Conservation (phyloP, 2,888 invertebrate genomes). For the Cryptus armator region DNA sequence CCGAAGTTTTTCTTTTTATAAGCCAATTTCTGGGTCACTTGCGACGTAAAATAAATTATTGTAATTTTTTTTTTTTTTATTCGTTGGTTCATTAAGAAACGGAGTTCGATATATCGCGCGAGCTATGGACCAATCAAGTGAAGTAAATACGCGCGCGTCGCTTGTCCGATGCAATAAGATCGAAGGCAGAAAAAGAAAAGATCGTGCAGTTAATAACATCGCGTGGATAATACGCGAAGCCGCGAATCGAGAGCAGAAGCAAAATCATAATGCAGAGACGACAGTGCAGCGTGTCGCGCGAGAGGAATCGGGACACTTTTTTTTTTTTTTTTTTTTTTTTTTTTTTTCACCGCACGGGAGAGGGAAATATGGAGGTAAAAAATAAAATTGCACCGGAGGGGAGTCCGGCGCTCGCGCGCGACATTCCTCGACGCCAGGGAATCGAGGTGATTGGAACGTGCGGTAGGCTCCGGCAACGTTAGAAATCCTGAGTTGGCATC, state of each 20-base stretch:
- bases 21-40: too few relatives aligned
- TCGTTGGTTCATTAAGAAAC: too few relatives aligned
- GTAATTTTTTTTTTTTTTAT: too few relatives aligned
- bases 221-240: constrained; percentile 32
- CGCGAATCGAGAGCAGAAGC: constrained; percentile 57
- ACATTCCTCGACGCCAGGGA: constrained; percentile 66
- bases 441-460: constrained; percentile 68
- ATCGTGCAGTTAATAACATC: constrained; percentile 43
- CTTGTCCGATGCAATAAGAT: background rate
- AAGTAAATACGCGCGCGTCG: background rate
- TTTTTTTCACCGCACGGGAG: constrained; percentile 24
- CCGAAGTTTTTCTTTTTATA: too few relatives aligned
- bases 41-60: too few relatives aligned
- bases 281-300: constrained; percentile 41
- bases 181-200: constrained; percentile 26
- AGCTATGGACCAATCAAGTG: too few relatives aligned
- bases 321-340: constrained; percentile 41
- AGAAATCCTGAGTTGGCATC: constrained; percentile 60
- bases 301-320: constrained; percentile 66
- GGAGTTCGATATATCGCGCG: too few relatives aligned
- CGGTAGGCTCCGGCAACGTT: constrained; percentile 49
- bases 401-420: constrained; percentile 51
- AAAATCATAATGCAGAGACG: constrained; percentile 52
- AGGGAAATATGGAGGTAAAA: constrained; percentile 41
- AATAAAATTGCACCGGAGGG: constrained; percentile 37